Base-by-base conservation (phyloP, 2,797 vertebrate genomes). In the Myoxocephalus aenaeus region DNA sequence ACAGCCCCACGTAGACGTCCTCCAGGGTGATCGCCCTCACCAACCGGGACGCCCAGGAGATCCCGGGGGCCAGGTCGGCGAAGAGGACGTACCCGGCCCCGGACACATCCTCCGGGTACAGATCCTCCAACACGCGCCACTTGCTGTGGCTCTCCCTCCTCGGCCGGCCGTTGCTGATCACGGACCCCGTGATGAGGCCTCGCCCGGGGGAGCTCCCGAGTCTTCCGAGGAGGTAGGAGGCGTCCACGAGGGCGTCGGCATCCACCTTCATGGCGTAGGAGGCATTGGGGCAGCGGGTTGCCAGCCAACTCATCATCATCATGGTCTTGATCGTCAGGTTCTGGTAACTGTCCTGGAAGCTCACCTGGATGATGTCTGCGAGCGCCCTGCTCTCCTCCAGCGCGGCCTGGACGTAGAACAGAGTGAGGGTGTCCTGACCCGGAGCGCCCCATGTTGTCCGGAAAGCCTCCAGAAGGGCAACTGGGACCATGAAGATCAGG, bases 21-120 rank as follows among this genome's bases (percentile, higher is more conserved):
- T 99, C 98, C 84, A 99, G 86, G 25, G 97, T 96, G 90, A 99
- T 92, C 62, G 95, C 90, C 72, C 87, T 94, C 67, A 98, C 96
- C 68, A 95, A 96, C 91, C 96, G 92, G 86, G 98, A 98, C 1
- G 96, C 97, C 91, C 94, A 94, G 82, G 95, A 96, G 79, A 99
- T 97, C 90, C 95, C 96, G 71, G 91, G 87, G 27, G 98, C 97
- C 89, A 99, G 90, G 87, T 99, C 97, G 46, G 94, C 88, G 27
- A 98, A 99, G 90, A 99, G 97, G 54, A 99, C 96, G 7, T 99
- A 99, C 2, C 97, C 97, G 0, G 97, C 98, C 65, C 98, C 98
- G 1, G 97, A 98, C 56, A 98, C 94, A 66, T 96, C 95, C 3
- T 96, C 96, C 0, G 96, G 95, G 82, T 97, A 99, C 75, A 95